Evolutionary conservation across 2,888 invertebrate species (phyloP).

Genomic region (Trachelus stipa): DNA sequence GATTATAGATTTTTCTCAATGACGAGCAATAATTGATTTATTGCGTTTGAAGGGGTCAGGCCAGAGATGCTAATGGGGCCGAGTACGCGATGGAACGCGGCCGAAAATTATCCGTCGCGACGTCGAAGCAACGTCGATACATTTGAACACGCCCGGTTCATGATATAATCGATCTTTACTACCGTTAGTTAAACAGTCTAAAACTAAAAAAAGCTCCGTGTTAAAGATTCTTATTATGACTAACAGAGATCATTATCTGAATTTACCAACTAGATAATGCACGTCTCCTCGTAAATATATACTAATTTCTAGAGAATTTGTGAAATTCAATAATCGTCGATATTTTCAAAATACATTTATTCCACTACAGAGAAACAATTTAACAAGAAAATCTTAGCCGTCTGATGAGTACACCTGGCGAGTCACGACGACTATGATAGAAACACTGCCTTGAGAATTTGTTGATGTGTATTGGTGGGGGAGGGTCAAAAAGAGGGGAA

Average conservation of each 20-base stretch:
- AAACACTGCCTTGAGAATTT: neutral
- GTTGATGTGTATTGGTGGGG: neutral
- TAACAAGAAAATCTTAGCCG: neutral
- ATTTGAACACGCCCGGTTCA: neutral
- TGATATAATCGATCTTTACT: neutral
- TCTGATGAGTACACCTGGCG: neutral
- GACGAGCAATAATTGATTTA: constrained; percentile 58
- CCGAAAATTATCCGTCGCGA: constrained; percentile 31
- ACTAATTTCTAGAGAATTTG: neutral
- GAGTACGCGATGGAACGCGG: constrained; percentile 41
- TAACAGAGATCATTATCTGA: neutral
- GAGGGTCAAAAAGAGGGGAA: neutral
- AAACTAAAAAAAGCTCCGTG: neutral
- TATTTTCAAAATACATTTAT: neutral
- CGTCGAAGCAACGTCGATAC: neutral
- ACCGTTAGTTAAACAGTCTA: neutral
- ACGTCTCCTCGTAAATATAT: neutral
- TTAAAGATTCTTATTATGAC: neutral
- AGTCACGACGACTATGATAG: neutral
- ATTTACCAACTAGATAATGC: neutral
- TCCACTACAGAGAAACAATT: neutral
- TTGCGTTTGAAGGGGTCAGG: constrained; percentile 45
- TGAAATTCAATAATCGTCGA: neutral
- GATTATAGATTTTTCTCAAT: constrained; percentile 60
- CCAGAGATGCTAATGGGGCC: constrained; percentile 30